A percentile compares a stretch with the other conserved stretches of the same genome.
Conservation (phyloP, 2,888 invertebrate genomes). For the Ochropleura leucogaster region DNA sequence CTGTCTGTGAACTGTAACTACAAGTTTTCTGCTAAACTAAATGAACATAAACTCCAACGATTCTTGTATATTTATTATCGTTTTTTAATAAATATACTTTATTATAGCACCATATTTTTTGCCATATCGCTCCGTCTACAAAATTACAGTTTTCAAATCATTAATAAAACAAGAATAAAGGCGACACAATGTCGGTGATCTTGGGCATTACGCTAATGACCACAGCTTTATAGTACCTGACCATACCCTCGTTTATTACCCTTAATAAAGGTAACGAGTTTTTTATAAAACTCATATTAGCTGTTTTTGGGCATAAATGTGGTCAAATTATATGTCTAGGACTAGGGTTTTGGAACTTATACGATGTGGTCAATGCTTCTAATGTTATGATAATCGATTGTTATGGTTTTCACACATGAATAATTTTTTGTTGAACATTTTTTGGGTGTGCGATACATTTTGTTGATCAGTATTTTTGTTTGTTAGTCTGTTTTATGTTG, state of each 20-base stretch:
- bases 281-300: constrained; percentile 73
- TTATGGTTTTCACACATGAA: constrained; percentile 16
- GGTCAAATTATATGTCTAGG: constrained; percentile 80
- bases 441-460: not conserved
- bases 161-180: constrained; percentile 63
- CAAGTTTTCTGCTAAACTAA: not conserved
- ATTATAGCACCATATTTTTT: constrained; percentile 47
- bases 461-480: not conserved
- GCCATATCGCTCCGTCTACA: constrained; percentile 54
- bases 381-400: constrained; percentile 64
- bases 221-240: constrained; percentile 78
- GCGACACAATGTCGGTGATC: constrained; percentile 77
- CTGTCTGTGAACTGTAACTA: too few species aligned
- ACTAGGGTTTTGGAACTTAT: constrained; percentile 60
- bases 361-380: constrained; percentile 51
- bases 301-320: constrained; percentile 73
- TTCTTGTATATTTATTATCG: too few species aligned
- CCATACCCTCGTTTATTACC: constrained; percentile 85
- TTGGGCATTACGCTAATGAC: constrained; percentile 81
- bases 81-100: not conserved
- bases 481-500: not conserved
- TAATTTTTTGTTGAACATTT: not conserved
- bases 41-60: too few species aligned
- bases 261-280: constrained; percentile 86
- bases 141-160: constrained; percentile 59